phyloP scores from a whole-genome alignment of 2,113 vertebrate species.

The Oriolus oriolus region DNA sequence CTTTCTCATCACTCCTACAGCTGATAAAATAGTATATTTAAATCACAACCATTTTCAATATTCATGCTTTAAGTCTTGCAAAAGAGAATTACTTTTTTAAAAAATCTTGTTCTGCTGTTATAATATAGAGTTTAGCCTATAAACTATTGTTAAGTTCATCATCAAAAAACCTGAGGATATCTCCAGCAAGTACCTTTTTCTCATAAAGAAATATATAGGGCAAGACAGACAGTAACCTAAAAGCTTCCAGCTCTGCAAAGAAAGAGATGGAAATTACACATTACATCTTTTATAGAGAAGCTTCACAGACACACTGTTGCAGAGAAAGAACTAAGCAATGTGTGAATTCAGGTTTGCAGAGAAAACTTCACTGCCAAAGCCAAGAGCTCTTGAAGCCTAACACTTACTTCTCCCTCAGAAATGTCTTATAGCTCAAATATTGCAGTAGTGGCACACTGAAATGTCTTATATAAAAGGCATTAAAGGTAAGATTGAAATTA shows the following conservation, averaged over 20 bases:
- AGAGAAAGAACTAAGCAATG: neutral
- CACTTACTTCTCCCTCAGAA: neutral
- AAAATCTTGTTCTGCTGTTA: neutral
- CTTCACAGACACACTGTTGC: neutral
- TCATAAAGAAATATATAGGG: neutral
- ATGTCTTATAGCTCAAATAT: neutral
- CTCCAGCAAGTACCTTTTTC: neutral
- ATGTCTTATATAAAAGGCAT: neutral
- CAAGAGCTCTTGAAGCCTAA: neutral
- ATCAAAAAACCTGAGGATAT: neutral
- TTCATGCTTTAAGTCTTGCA: neutral
- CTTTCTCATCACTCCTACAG: neutral
- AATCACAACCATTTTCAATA: neutral
- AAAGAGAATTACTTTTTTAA: neutral
- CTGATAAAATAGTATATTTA: neutral
- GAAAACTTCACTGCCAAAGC: neutral
- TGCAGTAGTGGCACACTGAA: neutral
- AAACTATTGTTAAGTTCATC: neutral
- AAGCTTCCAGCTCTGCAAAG: neutral
- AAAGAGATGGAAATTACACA: neutral
- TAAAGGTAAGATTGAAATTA: neutral
- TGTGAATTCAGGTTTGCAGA: neutral
- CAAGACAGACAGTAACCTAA: neutral
- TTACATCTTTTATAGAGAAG: neutral
- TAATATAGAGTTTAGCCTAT: neutral